These are phyloP conservation scores for Athalia rosae DNA, from an alignment of 2,888 invertebrate species.

Conservation along the genomic window DNA sequence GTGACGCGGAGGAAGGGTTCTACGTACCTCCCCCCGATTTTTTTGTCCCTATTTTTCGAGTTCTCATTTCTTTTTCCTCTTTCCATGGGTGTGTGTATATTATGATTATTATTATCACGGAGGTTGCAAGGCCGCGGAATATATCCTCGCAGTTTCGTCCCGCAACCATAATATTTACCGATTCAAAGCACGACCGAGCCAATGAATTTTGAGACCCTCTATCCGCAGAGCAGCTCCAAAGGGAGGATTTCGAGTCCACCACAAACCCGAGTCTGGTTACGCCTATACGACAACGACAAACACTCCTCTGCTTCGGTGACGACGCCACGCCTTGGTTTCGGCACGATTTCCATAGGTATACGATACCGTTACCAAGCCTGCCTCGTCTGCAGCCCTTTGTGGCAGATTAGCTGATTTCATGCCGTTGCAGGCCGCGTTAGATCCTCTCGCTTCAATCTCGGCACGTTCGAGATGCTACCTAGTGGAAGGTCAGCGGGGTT, in stretches of 20 bases:
- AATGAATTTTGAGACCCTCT: conserved; percentile 11
- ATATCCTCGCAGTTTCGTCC: conserved; percentile 9
- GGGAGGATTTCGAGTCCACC: conserved; percentile 14
- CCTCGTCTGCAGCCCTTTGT: background rate
- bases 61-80: background rate
- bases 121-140: background rate
- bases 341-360: background rate
- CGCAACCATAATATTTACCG: conserved; percentile 11
- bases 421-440: background rate
- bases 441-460: background rate
- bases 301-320: no score
- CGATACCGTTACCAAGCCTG: background rate
- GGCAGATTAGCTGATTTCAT: conserved; percentile 16
- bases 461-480: conserved; percentile 3
- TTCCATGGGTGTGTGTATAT: background rate
- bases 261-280: conserved; percentile 1
- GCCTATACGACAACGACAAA: background rate
- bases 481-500: background rate
- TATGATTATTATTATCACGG: no score
- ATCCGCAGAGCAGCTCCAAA: background rate
- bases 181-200: conserved; percentile 18
- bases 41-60: background rate
- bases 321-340: background rate
- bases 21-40: background rate
- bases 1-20: background rate